A percentile compares a stretch with the other conserved stretches of the same genome.
Evolutionary conservation across 2,888 invertebrate genomes (phyloP).

Genomic region (Noctua pronuba): DNA sequence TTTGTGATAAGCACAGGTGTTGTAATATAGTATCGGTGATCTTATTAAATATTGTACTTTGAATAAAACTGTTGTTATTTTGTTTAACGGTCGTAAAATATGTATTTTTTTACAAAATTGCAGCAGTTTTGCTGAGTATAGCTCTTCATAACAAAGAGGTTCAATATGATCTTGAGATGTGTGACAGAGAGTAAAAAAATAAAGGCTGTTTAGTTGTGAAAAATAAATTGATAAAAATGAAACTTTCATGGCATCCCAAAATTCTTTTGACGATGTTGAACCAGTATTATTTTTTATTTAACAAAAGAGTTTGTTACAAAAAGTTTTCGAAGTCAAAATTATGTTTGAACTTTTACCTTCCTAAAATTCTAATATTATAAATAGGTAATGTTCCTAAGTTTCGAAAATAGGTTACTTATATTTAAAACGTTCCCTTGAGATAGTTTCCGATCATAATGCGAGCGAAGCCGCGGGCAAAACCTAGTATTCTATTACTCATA

Average conservation of each 20-base stretch:
- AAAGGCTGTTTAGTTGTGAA: not conserved
- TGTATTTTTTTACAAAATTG: no score
- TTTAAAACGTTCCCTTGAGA: not conserved
- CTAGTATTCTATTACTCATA: not conserved
- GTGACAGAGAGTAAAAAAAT: not conserved
- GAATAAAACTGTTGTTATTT: not conserved
- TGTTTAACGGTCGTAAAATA: not conserved
- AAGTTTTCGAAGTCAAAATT: not conserved
- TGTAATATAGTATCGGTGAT: not conserved
- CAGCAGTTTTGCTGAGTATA: not conserved
- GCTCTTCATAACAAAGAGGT: not conserved
- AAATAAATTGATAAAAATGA: not conserved
- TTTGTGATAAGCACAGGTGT: not conserved
- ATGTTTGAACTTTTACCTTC: not conserved
- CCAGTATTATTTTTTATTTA: not conserved
- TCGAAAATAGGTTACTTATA: not conserved
- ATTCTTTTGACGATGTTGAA: not conserved
- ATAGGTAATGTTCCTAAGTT: not conserved
- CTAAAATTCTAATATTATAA: not conserved
- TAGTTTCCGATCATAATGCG: not conserved
- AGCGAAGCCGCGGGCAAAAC: not conserved
- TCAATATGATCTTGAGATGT: not conserved
- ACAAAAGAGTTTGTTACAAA: conserved; percentile 9
- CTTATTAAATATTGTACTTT: not conserved
- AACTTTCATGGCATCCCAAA: not conserved